Conservation (phyloP, 2,888 invertebrate genomes). For the Cryptus viduatorius region DNA sequence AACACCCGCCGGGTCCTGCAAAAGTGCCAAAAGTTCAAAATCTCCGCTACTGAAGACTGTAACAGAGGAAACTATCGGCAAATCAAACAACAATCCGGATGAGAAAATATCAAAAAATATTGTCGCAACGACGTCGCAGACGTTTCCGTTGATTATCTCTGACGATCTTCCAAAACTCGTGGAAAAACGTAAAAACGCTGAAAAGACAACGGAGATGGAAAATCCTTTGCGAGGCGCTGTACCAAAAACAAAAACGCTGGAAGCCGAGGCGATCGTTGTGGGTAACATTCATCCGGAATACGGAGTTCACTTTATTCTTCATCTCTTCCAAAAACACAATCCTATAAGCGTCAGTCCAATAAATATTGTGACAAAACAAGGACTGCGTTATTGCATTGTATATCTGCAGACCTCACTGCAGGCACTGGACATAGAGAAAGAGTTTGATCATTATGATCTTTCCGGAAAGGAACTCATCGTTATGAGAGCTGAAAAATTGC, state of each 20-base stretch:
- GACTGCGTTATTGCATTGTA: conserved; percentile 77
- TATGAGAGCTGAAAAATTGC: conserved; percentile 64
- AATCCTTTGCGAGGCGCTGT: too few species aligned
- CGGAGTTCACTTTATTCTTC: conserved; percentile 75
- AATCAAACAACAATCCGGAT: too few species aligned
- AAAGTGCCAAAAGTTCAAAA: background rate
- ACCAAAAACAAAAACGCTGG: conserved; percentile 15
- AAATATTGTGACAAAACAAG: conserved; percentile 44
- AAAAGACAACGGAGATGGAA: background rate
- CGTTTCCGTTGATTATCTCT: background rate
- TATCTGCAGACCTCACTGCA: conserved; percentile 74
- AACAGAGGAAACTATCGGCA: background rate
- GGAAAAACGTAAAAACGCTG: too few species aligned
- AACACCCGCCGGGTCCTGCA: background rate
- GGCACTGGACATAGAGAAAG: conserved; percentile 69
- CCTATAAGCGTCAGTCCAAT: conserved; percentile 76
- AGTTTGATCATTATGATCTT: conserved; percentile 74
- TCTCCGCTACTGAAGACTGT: background rate
- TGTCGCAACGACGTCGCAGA: background rate
- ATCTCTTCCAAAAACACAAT: conserved; percentile 76
- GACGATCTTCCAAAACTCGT: background rate
- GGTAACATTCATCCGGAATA: conserved; percentile 76
- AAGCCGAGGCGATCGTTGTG: conserved; percentile 77
- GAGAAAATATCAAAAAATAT: background rate
- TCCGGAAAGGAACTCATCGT: conserved; percentile 75